Percentiles rank a stretch among this genome's conserved stretches.
Evolutionary conservation across 2,888 invertebrate genomes (phyloP).

Genomic region (Diadromus collaris): DNA sequence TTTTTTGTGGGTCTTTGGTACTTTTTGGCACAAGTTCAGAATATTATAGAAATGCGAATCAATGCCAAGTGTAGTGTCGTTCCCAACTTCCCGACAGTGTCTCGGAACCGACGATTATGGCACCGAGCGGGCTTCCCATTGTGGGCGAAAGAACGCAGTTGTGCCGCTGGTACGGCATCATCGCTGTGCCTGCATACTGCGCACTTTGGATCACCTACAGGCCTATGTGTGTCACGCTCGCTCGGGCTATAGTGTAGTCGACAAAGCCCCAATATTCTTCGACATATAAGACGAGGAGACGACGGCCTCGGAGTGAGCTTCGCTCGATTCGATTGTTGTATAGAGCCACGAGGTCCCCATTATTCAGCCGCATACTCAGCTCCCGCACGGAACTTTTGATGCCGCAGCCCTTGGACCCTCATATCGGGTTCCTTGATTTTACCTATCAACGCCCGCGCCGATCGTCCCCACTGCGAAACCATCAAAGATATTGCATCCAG

Average conservation of each 20-base stretch:
- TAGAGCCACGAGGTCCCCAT: conserved; percentile 54
- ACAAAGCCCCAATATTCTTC: conserved; percentile 75
- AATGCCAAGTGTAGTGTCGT: background rate
- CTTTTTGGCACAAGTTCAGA: too few relatives aligned
- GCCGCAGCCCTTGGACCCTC: conserved; percentile 63
- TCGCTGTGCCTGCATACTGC: conserved; percentile 31
- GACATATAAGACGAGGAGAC: conserved; percentile 69
- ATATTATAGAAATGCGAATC: background rate
- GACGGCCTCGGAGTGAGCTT: conserved; percentile 60
- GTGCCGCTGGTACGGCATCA: conserved; percentile 57
- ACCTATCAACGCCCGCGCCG: conserved; percentile 60
- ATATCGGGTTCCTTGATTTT: conserved; percentile 74
- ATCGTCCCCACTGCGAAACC: conserved; percentile 1
- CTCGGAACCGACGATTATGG: conserved; percentile 69
- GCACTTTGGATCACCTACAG: conserved; percentile 46
- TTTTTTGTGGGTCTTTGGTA: too few relatives aligned
- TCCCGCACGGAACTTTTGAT: conserved; percentile 62
- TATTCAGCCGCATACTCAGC: conserved; percentile 54
- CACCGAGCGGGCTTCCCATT: conserved; percentile 74
- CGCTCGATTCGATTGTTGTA: conserved; percentile 73
- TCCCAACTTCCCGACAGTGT: conserved; percentile 69
- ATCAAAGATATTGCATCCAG: background rate
- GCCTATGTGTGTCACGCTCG: conserved; percentile 28
- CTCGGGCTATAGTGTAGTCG: conserved; percentile 24
- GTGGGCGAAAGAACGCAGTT: conserved; percentile 53